Evolutionary conservation across 2,797 vertebrate species (phyloP), one percentile per base, ranked within the genome.

Genomic region (Sternarchorhynchus goeldii): DNA sequence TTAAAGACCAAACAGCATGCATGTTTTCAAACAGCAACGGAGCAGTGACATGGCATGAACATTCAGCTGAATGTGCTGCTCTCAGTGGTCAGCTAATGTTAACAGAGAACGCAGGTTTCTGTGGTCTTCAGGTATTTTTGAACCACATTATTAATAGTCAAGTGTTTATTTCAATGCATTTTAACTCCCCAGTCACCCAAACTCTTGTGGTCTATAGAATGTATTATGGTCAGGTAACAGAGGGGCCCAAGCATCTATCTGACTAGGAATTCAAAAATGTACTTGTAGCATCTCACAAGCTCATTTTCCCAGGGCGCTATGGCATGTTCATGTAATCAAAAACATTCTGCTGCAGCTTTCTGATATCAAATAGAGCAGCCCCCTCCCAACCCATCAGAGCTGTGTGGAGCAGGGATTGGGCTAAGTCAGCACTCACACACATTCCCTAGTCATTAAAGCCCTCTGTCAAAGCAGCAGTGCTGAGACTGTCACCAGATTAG

Each of bases 401-500:
- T 1, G 5, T 56, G 67, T 17, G 18, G 29, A 4, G 67, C 67
- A 71, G 29, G 0, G 50, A 3, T 56, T 32, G 50, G 66, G 50
- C 67, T 16, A 71, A 20, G 68, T 71, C 68, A 57, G 68, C 53
- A 71, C 31, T 34, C 53, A 57, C 8, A 1, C 53, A 56, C 31
- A 34, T 18, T 57, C 17, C n/a, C 18, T 20, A 59, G 53, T 53
- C 63, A 73, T 66, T 64, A 67, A 66, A 60, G 64, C 32, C 16
- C 55, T 73, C 34, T 50, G 5, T 41, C 36, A 32, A 6, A 72
- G 20, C 68, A 78, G 53, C 34, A 4, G 20, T 17, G 53, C 25
- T 17, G 17, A 65, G 39, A 25, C 34, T 16, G 36, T 65, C 21
- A 41, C 55, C 32, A 72, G 32, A 60, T 69, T 41, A n/a, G 29